phyloP scores from a whole-genome alignment of 2,888 invertebrate genomes.

The Fragum whitleyi region DNA sequence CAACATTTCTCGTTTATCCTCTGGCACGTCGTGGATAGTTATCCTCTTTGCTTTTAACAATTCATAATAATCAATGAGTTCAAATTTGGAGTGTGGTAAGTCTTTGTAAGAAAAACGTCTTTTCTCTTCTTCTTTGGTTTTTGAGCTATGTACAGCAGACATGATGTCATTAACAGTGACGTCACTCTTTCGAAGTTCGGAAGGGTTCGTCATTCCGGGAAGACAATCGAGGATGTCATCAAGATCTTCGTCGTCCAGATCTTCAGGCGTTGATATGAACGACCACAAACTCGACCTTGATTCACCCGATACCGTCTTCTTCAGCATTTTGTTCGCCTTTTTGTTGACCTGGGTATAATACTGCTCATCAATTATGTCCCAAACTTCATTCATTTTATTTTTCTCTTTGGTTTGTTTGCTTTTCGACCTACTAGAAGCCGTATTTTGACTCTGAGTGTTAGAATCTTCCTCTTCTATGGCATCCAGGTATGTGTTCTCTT shows the following conservation, averaged over 20 bases:
- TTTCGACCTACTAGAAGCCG: constrained; percentile 34
- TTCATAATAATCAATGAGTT: constrained; percentile 72
- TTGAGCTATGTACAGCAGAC: constrained; percentile 54
- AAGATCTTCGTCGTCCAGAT: constrained; percentile 65
- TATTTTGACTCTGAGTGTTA: constrained; percentile 37
- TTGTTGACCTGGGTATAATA: constrained; percentile 67
- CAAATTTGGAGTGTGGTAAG: constrained; percentile 64
- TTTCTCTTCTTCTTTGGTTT: constrained; percentile 27
- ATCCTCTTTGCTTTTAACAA: constrained; percentile 67
- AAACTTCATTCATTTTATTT: constrained; percentile 57
- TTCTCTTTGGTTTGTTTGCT: constrained; percentile 57
- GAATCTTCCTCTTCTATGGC: constrained; percentile 75
- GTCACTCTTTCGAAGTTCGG: constrained; percentile 51
- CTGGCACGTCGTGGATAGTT: constrained; percentile 62
- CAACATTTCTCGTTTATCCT: constrained; percentile 63
- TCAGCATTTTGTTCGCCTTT: constrained; percentile 61
- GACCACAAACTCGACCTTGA: constrained; percentile 72
- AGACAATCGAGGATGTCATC: constrained; percentile 72
- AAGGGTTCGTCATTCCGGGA: constrained; percentile 71
- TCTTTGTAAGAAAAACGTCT: constrained; percentile 54
- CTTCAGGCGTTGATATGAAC: constrained; percentile 70
- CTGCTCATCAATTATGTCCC: constrained; percentile 69
- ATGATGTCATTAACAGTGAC: constrained; percentile 64
- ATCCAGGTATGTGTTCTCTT: constrained; percentile 60
- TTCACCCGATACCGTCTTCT: constrained; percentile 69